These are phyloP conservation scores for Podarcis raffonei DNA, from an alignment of 2,113 vertebrate species.

Conservation along the genomic window DNA sequence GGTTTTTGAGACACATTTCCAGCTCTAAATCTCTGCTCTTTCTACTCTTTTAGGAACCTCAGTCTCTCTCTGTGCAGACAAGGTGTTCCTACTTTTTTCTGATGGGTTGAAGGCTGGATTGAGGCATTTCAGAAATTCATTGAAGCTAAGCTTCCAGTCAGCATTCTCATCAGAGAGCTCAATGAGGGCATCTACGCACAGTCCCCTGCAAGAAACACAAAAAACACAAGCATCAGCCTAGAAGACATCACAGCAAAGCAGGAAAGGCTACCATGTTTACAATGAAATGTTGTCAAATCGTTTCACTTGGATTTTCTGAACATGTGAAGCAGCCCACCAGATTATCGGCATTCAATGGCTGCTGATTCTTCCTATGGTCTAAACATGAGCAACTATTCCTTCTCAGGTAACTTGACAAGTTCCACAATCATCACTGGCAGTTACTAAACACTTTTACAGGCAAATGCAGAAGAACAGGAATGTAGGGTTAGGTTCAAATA, in stretches of 20 bases:
- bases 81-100: constrained; percentile 89
- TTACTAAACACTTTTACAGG: background rate
- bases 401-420: background rate
- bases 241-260: background rate
- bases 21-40: background rate
- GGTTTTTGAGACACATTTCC: background rate
- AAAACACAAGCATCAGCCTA: background rate
- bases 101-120: constrained; percentile 94
- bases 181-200: constrained; percentile 97
- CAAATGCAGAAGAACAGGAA: background rate
- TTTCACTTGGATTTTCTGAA: background rate
- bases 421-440: background rate
- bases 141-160: constrained; percentile 98
- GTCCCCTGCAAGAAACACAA: constrained; percentile 83
- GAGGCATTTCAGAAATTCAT: constrained; percentile 96
- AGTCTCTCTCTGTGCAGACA: background rate
- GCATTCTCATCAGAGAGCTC: constrained; percentile 98
- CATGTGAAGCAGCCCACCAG: background rate
- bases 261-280: background rate
- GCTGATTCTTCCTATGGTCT: background rate
- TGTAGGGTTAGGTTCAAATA: too few relatives aligned
- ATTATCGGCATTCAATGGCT: background rate
- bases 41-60: constrained; percentile 3
- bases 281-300: background rate
- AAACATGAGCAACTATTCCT: background rate